phyloP scores from a whole-genome alignment of 2,797 vertebrate genomes.

The Enteromius trimaculatus region DNA sequence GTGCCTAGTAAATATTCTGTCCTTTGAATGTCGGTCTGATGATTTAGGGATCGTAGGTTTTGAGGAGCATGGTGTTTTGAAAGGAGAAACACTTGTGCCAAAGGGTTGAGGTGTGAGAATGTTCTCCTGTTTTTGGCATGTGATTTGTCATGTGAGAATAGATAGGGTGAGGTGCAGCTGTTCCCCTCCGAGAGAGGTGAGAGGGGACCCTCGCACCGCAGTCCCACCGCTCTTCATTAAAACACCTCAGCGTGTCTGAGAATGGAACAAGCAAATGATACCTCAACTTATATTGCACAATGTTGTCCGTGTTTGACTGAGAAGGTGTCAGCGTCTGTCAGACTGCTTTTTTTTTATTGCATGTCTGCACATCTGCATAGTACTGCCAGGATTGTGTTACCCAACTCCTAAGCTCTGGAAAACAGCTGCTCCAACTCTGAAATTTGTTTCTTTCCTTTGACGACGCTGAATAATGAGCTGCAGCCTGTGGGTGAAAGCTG shows the following conservation, averaged over 20 bases:
- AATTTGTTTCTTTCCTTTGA: slow-evolving; percentile 6
- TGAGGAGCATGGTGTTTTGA: slow-evolving; percentile 57
- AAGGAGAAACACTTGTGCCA: slow-evolving; percentile 64
- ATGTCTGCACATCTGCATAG: slow-evolving; percentile 62
- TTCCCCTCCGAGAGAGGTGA: slow-evolving; percentile 55
- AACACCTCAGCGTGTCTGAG: slow-evolving; percentile 65
- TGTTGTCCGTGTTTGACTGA: slow-evolving; percentile 58
- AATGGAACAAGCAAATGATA: slow-evolving; percentile 59
- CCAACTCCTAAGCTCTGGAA: slow-evolving; percentile 61
- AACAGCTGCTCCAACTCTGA: slow-evolving; percentile 47
- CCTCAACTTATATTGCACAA: slow-evolving; percentile 61
- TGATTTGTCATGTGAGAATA: slow-evolving; percentile 75
- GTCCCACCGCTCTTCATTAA: slow-evolving; percentile 72
- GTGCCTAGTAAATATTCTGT: neutral
- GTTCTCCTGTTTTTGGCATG: slow-evolving; percentile 64
- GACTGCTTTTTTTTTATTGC: slow-evolving; percentile 6
- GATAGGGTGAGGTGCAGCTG: slow-evolving; percentile 77
- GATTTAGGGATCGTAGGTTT: neutral
- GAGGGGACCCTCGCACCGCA: slow-evolving; percentile 52
- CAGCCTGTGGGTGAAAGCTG: slow-evolving; percentile 52
- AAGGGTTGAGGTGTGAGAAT: slow-evolving; percentile 66
- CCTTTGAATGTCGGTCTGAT: neutral
- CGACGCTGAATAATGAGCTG: slow-evolving; percentile 43
- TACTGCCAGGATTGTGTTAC: slow-evolving; percentile 74
- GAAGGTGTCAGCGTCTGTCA: slow-evolving; percentile 52